phyloP scores from a whole-genome alignment of 2,797 vertebrate species.

The Aeoliscus strigatus region DNA sequence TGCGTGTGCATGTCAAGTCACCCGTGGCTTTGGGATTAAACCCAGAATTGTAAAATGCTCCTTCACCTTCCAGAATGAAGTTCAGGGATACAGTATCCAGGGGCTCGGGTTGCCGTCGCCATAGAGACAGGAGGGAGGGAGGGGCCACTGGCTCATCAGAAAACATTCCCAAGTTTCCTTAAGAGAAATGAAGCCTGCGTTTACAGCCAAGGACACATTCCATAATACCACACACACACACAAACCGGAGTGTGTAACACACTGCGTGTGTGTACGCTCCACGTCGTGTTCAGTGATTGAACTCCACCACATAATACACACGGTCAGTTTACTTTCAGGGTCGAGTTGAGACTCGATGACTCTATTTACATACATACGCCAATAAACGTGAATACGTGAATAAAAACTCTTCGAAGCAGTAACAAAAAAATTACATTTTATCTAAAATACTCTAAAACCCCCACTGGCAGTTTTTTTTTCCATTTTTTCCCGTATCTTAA shows the following conservation, averaged over 20 bases:
- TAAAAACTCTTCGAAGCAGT: no score
- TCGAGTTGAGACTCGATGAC: no score
- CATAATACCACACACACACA: constrained; percentile 38
- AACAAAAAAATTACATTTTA: no score
- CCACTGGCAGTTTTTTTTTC: no score
- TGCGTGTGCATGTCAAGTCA: constrained; percentile 6
- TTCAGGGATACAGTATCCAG: constrained; percentile 47
- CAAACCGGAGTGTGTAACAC: neutral
- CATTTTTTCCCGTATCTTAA: no score
- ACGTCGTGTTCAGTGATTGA: constrained; percentile 12
- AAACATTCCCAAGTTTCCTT: constrained; percentile 44
- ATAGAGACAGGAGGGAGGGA: constrained; percentile 43
- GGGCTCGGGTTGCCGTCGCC: constrained; percentile 61
- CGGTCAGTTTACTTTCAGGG: no score
- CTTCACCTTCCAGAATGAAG: constrained; percentile 38
- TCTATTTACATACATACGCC: no score
- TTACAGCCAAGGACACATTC: constrained; percentile 65
- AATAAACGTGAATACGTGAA: no score
- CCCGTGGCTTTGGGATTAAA: constrained; percentile 32
- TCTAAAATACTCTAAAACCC: no score
- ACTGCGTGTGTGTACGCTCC: no score
- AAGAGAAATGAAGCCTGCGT: constrained; percentile 52
- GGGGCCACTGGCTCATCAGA: constrained; percentile 36
- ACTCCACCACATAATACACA: constrained; percentile 18
- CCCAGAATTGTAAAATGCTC: constrained; percentile 27